Base-by-base conservation (phyloP, 2,888 invertebrate species). In the Thereva unica region DNA sequence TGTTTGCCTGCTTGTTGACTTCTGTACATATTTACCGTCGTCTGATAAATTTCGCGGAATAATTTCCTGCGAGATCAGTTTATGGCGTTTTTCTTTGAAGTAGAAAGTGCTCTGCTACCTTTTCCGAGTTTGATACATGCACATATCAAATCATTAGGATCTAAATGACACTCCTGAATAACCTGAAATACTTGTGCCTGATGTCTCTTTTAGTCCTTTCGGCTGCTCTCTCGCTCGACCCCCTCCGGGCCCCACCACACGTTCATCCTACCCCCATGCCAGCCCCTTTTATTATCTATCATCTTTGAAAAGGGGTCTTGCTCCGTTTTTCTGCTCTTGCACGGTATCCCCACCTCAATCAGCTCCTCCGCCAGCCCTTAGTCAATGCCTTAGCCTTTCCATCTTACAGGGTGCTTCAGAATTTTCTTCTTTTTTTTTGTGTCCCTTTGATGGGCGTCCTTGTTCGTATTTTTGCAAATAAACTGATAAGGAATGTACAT, bases 81-180 rank as follows among this genome's bases (percentile, higher is more conserved):
- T 49, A 37, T 34, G 38, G 23, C 47, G 35, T 47, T 37, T n/a
- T 12, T 49, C 12, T 12, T 37, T 10, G 23, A 23, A 23, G 23
- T 23, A 23, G 54, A 68, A 70, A 70, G 65, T 69, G 67, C 65
- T 70, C 69, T 69, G 68, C 68, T 69, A 67, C 70, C 68, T 70
- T 64, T 69, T 57, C 67, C 67, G 70, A 67, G 69, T 69, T 71
- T 69, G 71, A 63, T 68, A 69, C 59, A 47, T 59, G 42, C 40
- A 69, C 71, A 71, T 80, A 79, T 79, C 79, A 80, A 76, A 79
- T 78, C 80, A 79, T 79, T 79, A 79, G 76, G 79, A 79, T 79
- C 79, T 79, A 79, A 79, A 79, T 79, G 79, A 78, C 77, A 78
- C 76, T 78, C 35, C 10, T 42, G 40, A 53, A 52, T 37, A 53